Conservation (phyloP, 2,888 invertebrate species). For the Eupithecia abbreviata region DNA sequence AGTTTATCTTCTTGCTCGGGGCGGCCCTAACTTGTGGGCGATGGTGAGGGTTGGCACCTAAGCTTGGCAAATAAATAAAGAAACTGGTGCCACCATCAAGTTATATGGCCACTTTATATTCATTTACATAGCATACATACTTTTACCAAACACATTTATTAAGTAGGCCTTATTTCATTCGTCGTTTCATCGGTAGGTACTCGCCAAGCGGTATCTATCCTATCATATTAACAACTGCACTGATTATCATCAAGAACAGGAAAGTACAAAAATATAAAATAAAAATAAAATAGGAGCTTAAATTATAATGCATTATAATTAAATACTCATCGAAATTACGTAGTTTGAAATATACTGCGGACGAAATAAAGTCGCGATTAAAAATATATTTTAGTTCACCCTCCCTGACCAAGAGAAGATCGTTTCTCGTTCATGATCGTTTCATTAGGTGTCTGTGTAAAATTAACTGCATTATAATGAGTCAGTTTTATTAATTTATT, state of each 20-base stretch:
- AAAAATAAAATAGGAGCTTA: background rate
- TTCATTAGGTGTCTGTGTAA: background rate
- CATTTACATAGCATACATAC: no score
- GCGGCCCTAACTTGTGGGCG: conserved; percentile 23
- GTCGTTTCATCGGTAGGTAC: no score
- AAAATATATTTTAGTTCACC: background rate
- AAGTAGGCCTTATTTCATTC: no score
- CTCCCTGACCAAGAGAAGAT: background rate
- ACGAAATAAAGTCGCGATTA: background rate
- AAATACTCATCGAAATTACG: background rate
- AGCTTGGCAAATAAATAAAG: no score
- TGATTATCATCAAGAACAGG: background rate
- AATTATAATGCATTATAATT: no score
- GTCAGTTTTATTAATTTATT: background rate
- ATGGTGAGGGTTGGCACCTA: background rate
- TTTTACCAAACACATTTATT: no score
- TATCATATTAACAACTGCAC: background rate
- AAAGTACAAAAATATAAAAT: background rate
- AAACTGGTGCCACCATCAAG: no score
- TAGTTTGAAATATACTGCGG: background rate
- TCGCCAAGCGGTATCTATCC: no score
- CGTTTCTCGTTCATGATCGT: background rate
- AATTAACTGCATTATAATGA: background rate
- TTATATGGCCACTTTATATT: no score
- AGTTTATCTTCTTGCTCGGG: conserved; percentile 29